Conservation (phyloP, 2,888 invertebrate genomes). For the Tricholauxania praeusta region DNA sequence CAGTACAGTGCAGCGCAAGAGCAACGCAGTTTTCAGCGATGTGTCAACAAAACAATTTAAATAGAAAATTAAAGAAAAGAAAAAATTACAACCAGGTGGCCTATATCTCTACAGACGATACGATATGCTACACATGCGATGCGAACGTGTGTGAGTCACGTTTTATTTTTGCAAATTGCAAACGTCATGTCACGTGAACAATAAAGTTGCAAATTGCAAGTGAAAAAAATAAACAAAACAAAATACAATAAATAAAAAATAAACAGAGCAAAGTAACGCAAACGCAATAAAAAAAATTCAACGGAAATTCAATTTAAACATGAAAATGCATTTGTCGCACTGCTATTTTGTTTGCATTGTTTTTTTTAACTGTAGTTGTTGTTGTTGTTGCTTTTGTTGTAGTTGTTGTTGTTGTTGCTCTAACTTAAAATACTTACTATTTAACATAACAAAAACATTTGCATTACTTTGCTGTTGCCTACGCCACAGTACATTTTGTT, state of each 20-base stretch:
- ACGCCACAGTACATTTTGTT: too few relatives aligned
- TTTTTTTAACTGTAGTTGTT: too few relatives aligned
- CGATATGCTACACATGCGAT: background rate
- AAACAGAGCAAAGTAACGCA: constrained; percentile 6
- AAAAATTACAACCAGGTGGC: background rate
- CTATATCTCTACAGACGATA: background rate
- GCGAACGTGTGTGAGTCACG: constrained; percentile 5
- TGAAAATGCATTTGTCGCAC: constrained; percentile 5
- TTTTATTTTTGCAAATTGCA: constrained; percentile 19
- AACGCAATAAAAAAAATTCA: background rate
- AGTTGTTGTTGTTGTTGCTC: too few relatives aligned
- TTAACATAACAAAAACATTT: too few relatives aligned
- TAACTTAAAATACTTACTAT: too few relatives aligned
- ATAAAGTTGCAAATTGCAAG: constrained; percentile 1
- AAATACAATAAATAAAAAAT: constrained; percentile 7
- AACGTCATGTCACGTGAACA: constrained; percentile 6
- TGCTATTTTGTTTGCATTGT: too few relatives aligned
- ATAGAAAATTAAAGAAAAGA: background rate
- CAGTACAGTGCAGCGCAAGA: too few relatives aligned
- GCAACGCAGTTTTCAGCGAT: too few relatives aligned
- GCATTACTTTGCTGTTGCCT: too few relatives aligned
- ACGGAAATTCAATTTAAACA: constrained; percentile 1
- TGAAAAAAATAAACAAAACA: constrained; percentile 1
- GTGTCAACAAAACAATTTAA: background rate
- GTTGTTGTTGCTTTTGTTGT: too few relatives aligned